phyloP scores from a whole-genome alignment of 2,113 vertebrate species.

The Ophiodon elongatus region DNA sequence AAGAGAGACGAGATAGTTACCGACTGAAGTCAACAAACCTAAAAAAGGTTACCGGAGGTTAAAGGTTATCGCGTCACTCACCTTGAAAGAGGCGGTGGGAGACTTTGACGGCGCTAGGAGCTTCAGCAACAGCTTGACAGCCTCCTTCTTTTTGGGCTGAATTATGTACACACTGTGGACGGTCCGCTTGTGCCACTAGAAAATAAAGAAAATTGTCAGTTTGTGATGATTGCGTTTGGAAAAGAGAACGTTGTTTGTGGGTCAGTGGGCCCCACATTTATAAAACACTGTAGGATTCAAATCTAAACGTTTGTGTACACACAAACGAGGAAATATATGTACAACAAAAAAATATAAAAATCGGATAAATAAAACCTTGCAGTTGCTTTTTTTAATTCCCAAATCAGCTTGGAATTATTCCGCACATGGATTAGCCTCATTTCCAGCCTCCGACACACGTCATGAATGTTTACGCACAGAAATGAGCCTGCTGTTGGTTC shows the following conservation, averaged over 20 bases:
- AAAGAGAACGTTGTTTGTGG: not conserved
- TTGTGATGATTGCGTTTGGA: not conserved
- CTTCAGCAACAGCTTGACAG: conserved; percentile 72
- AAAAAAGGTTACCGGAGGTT: accelerated
- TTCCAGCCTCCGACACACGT: no score
- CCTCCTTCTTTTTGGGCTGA: conserved; percentile 79
- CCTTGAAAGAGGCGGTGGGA: conserved; percentile 64
- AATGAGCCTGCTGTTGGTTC: no score
- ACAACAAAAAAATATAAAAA: no score
- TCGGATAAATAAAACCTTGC: no score
- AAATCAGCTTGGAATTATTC: no score
- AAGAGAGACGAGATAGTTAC: conserved; percentile 6
- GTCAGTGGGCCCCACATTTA: not conserved
- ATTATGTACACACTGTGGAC: conserved; percentile 80
- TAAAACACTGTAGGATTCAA: no score
- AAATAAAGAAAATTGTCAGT: not conserved
- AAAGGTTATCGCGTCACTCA: conserved; percentile 22
- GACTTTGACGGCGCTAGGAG: conserved; percentile 62
- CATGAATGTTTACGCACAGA: no score
- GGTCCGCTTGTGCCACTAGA: conserved; percentile 54
- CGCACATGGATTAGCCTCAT: no score
- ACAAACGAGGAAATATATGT: not conserved
- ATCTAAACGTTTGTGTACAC: no score
- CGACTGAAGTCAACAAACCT: not conserved
- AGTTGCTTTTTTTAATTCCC: no score